Evolutionary conservation across 2,113 vertebrate genomes (phyloP).

Genomic region (Rhea pennata): DNA sequence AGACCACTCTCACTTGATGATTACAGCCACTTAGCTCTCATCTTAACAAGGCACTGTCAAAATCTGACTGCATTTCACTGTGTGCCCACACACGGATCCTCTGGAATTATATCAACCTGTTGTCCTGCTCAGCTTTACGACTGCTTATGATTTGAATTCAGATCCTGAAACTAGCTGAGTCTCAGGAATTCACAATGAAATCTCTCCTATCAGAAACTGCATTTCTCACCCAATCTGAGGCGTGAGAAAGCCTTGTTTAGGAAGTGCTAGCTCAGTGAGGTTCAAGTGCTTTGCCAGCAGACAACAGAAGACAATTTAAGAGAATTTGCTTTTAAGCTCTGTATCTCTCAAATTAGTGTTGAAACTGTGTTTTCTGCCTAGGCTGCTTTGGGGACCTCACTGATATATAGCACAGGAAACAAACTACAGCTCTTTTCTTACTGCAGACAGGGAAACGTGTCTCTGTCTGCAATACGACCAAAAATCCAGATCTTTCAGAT

Average conservation of each 20-base stretch:
- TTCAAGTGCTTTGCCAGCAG: not conserved
- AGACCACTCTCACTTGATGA: not conserved
- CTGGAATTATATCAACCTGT: not conserved
- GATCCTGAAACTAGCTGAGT: not conserved
- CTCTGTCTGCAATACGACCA: not conserved
- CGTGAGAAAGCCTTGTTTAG: not conserved
- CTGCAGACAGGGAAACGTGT: not conserved
- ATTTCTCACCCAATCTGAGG: not conserved
- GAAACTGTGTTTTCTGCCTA: not conserved
- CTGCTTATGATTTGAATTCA: not conserved
- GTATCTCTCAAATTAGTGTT: not conserved
- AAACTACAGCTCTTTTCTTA: not conserved
- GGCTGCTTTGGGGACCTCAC: not conserved
- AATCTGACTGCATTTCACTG: not conserved
- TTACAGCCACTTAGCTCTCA: not conserved
- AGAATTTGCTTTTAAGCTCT: not conserved
- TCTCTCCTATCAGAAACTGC: not conserved
- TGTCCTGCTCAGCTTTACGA: not conserved
- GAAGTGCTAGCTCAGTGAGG: not conserved
- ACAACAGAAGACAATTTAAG: not conserved
- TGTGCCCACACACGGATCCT: not conserved
- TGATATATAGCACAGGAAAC: not conserved
- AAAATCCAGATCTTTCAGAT: not conserved
- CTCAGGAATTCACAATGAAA: not conserved
- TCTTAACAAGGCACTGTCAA: not conserved